Evolutionary conservation across 2,113 vertebrate species (phyloP), one percentile per base, ranked within the genome.

Genomic region (Mustela lutreola): DNA sequence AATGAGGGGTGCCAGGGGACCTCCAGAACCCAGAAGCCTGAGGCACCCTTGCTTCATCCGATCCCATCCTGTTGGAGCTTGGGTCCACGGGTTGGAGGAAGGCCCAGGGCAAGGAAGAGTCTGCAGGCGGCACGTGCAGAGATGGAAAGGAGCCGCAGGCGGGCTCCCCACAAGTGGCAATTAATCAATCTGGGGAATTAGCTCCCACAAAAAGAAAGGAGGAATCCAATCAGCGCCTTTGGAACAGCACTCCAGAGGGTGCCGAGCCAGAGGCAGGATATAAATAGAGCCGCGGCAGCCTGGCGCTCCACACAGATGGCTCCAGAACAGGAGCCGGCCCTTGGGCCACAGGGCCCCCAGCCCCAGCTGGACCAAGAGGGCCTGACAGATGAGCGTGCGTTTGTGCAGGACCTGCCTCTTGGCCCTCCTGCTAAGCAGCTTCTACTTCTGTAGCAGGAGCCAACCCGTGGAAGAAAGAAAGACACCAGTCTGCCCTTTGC

Each of bases 121-220:
- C 50, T 1, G 71, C 95, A 95, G 93, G 67, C 92, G 73, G 65
- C 81, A 60, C 14, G 4, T 6, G 33, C 79, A n/a, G n/a, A 65
- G 76, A 22, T 1, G 42, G 53, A 58, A 84, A 92, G 92, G 76
- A 84, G 85, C 42, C 5, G 0, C 50, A 19, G 50, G 92, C 58
- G 1, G 80, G 96, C 96, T 92, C 89, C 65, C 14, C 84, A 83
- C 85, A 96, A 73, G 93, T 89, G 95, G 96, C 96, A 97, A 97
- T 98, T 98, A 97, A 96, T 98, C 97, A 97, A 94, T 98, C 93
- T 97, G 94, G 89, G 91, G 95, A 97, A 97, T 97, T 97, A 97
- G 84, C 95, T 97, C 89, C 94, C 89, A 98, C 96, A 97, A 93
- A 97, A 96, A 94, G 82, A 94, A 95, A 97, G 97, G 97, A 95